phyloP scores from a whole-genome alignment of 2,797 vertebrate species.

The Poliocrania exsul region DNA sequence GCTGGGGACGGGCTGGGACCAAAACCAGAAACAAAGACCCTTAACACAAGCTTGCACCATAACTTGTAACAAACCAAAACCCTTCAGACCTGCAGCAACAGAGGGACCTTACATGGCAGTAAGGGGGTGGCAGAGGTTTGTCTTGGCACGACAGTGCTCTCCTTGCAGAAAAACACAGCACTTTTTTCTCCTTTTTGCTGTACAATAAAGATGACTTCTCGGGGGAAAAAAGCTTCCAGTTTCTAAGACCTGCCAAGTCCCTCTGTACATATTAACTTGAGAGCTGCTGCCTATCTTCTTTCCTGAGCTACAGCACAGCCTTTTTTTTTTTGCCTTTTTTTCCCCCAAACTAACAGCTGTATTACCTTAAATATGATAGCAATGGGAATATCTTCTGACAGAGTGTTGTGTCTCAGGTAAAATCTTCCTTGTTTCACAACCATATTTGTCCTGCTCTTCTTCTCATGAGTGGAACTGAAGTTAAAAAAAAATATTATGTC shows the following conservation, averaged over 20 bases:
- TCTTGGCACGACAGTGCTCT: background rate
- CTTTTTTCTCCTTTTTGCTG: background rate
- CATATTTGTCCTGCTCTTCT: conserved; percentile 98
- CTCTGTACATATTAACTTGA: background rate
- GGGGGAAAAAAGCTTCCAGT: background rate
- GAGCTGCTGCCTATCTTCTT: background rate
- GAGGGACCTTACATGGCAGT: background rate
- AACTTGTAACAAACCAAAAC: background rate
- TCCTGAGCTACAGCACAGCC: background rate
- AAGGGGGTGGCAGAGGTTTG: background rate
- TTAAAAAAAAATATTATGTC: background rate
- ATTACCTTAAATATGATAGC: conserved; percentile 97
- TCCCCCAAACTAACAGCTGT: background rate
- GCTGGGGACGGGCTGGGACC: background rate
- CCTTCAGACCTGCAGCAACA: background rate
- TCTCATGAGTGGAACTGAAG: conserved; percentile 95
- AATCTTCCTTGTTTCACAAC: conserved; percentile 95
- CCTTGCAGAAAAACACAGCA: background rate
- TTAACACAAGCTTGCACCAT: background rate
- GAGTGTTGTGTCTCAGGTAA: conserved; percentile 95
- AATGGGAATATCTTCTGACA: conserved; percentile 97
- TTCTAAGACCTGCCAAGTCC: background rate
- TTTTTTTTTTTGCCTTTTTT: too few species aligned
- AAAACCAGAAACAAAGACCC: background rate
- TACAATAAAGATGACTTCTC: background rate